Evolutionary conservation across 2,113 vertebrate species (phyloP).

Genomic region (Strix aluco): DNA sequence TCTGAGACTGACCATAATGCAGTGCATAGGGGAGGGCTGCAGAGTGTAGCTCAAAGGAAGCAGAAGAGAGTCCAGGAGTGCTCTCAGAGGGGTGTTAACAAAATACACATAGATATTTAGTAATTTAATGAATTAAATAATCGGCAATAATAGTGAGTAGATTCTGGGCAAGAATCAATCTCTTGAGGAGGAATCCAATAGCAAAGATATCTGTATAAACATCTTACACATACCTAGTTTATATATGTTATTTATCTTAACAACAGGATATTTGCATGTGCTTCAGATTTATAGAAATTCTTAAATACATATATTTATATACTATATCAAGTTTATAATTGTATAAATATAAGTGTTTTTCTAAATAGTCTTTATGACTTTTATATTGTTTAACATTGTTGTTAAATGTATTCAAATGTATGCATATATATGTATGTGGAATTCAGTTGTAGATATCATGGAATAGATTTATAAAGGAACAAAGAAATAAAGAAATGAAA

Average conservation of each 20-base stretch:
- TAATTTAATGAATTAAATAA: background rate
- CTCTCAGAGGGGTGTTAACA: background rate
- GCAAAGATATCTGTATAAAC: background rate
- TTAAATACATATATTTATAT: background rate
- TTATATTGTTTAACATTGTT: background rate
- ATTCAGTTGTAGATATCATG: background rate
- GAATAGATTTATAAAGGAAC: background rate
- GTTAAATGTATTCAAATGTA: background rate
- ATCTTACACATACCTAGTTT: background rate
- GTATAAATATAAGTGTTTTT: background rate
- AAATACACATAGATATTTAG: background rate
- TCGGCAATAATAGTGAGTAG: background rate
- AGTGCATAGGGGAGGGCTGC: accelerated
- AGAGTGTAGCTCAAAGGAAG: background rate
- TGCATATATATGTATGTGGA: background rate
- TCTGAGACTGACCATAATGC: background rate
- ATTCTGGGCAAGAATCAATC: background rate
- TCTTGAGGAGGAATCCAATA: background rate
- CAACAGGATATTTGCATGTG: background rate
- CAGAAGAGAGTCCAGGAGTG: background rate
- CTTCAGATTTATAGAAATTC: background rate
- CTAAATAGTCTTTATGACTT: background rate
- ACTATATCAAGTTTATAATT: background rate
- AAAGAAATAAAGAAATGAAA: background rate
- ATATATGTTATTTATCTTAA: background rate